Conservation (phyloP, 2,888 invertebrate species). For the Plebejus anna region DNA sequence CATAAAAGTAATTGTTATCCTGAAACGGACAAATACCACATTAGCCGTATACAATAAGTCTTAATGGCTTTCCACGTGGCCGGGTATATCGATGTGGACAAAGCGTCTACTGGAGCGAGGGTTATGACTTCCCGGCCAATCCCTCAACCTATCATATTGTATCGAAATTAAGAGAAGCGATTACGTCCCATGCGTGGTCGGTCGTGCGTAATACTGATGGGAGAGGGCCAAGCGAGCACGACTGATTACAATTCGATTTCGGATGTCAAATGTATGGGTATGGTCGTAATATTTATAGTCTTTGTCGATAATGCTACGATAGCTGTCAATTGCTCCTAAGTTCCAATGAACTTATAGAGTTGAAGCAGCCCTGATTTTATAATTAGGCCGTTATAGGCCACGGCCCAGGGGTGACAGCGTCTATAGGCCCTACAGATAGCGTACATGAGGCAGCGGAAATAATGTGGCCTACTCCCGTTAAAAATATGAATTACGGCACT, state of each 20-base stretch:
- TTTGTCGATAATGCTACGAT: background rate
- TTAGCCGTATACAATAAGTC: constrained; percentile 26
- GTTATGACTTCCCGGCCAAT: constrained; percentile 51
- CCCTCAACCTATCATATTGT: constrained; percentile 44
- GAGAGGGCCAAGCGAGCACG: background rate
- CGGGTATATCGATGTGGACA: constrained; percentile 32
- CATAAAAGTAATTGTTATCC: background rate
- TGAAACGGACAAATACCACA: constrained; percentile 8
- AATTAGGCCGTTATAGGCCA: no score
- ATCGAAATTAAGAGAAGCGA: constrained; percentile 36
- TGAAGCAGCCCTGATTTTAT: no score
- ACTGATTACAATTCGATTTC: background rate
- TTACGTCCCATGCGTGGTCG: constrained; percentile 4
- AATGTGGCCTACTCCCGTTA: no score
- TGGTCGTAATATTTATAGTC: background rate
- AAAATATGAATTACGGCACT: no score
- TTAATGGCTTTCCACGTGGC: constrained; percentile 34
- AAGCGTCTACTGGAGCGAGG: constrained; percentile 51
- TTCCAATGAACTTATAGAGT: no score
- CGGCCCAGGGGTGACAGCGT: no score
- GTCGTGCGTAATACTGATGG: background rate
- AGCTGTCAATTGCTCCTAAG: background rate
- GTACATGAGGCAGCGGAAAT: no score
- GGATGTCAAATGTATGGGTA: background rate
- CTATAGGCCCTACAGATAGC: no score